A percentile compares a stretch with the other conserved stretches of the same genome.
phyloP scores from a whole-genome alignment of 2,113 vertebrate genomes.

The Tympanuchus pallidicinctus region DNA sequence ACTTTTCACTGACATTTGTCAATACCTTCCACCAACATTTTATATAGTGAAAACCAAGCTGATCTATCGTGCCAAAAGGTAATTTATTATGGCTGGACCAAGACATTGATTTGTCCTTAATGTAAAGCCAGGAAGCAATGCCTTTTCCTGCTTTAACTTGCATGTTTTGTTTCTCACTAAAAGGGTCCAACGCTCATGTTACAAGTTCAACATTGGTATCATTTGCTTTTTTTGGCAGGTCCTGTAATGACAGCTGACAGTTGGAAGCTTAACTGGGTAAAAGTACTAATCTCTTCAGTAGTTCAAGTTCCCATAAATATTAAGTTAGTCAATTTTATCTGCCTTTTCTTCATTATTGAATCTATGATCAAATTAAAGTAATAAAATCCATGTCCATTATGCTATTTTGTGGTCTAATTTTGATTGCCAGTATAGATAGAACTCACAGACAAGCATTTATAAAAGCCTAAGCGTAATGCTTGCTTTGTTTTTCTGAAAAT shows the following conservation, averaged over 20 bases:
- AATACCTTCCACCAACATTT: constrained; percentile 1
- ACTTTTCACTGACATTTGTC: neutral
- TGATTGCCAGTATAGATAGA: constrained; percentile 63
- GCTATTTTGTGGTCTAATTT: constrained; percentile 69
- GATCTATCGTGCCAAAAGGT: constrained; percentile 29
- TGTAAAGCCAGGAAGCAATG: constrained; percentile 54
- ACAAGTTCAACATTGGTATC: constrained; percentile 59
- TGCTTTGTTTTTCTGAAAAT: constrained; percentile 12
- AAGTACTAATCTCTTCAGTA: constrained; percentile 73
- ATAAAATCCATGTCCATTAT: constrained; percentile 73
- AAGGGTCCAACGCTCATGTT: constrained; percentile 43
- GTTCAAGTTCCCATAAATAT: constrained; percentile 72
- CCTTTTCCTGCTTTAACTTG: constrained; percentile 49
- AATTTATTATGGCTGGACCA: constrained; percentile 40
- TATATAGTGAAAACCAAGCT: neutral
- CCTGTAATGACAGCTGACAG: constrained; percentile 64
- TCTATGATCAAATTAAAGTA: constrained; percentile 72
- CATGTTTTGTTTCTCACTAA: constrained; percentile 50
- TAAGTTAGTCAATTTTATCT: constrained; percentile 75
- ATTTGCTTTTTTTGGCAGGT: constrained; percentile 67
- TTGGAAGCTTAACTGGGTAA: constrained; percentile 71
- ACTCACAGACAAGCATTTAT: constrained; percentile 30
- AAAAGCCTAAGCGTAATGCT: constrained; percentile 44
- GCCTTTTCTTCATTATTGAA: constrained; percentile 67
- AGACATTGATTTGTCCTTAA: constrained; percentile 61